These are phyloP conservation scores for Crioceris asparagi DNA, from an alignment of 2,888 invertebrate species.

Conservation along the genomic window DNA sequence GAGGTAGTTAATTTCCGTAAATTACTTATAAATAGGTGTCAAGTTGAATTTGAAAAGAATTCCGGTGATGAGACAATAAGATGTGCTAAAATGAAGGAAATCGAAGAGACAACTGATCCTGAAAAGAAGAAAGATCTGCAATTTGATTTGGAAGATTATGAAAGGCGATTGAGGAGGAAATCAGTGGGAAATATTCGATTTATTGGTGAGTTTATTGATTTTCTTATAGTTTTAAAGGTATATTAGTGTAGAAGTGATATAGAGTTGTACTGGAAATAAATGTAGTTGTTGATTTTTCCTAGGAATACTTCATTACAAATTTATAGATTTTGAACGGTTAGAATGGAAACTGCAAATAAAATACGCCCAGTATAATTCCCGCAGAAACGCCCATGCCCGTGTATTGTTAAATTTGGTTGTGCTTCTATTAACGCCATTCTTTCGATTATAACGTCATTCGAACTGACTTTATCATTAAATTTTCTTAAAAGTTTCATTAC, in stretches of 20 bases:
- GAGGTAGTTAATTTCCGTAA: conserved; percentile 58
- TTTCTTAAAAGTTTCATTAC: too few relatives aligned
- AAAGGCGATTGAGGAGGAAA: conserved; percentile 65
- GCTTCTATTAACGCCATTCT: too few relatives aligned
- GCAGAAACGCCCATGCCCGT: too few relatives aligned
- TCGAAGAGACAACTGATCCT: conserved; percentile 45
- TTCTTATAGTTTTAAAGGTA: conserved; percentile 37
- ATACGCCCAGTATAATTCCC: too few relatives aligned
- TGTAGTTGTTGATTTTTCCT: too few relatives aligned
- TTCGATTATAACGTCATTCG: too few relatives aligned
- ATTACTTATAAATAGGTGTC: conserved; percentile 73
- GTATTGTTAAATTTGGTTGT: too few relatives aligned
- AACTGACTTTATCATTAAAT: too few relatives aligned
- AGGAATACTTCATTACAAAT: neutral
- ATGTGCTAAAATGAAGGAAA: conserved; percentile 43
- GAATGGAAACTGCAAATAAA: too few relatives aligned
- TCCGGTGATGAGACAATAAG: conserved; percentile 55
- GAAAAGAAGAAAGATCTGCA: conserved; percentile 66
- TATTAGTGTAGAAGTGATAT: too few relatives aligned
- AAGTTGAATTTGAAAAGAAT: conserved; percentile 79
- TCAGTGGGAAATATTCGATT: conserved; percentile 86
- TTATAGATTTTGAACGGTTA: neutral
- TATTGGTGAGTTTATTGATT: conserved; percentile 36
- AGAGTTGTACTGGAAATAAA: too few relatives aligned
- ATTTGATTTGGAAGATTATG: conserved; percentile 61